Base-by-base conservation (phyloP, 64 coral and sea anemone species). In the Orbicella faveolata region DNA sequence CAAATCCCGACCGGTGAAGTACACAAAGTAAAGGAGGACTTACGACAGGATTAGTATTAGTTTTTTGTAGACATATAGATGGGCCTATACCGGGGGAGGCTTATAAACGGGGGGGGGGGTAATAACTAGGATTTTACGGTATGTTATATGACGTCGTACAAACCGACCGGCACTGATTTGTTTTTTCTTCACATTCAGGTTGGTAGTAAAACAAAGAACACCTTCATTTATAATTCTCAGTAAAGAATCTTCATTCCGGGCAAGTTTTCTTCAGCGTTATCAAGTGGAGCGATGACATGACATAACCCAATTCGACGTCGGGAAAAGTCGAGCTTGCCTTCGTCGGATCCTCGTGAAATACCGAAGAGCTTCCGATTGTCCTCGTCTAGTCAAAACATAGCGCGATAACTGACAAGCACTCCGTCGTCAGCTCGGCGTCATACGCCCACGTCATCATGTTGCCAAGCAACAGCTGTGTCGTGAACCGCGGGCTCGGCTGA, bases 181-280 rank as follows among this genome's bases (percentile, higher is more conserved):
- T 39, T 34, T 13, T 73, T 63, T 92, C 19, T 30, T 67, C 62
- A 8, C 57, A 19, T 39, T 12, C 76, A 92, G 90, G 75, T 92
- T 87, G 26, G 8, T 92, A 62, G 61, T 92, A 34, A 63, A 21
- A 39, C 83, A 87, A 37, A 75, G 90, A 17, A 92, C 83, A 9
- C 90, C 90, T 3, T 76, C 90, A 54, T 92, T 92, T 63, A 70
- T 92, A 36, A 92, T 92, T 34, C 83, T 92, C 16, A 67, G 84
- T 48, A 87, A 92, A 19, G 52, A 68, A 9, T 92, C 90, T 52
- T 67, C 74, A 8, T 92, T 92, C 44, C 84, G 68, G 73, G 78
- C 81, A 52, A 61, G 19, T 19, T 92, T 85, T 36, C 82, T 92
- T n/a, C 81, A 92, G 26, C 90, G 82, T 26, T 92, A 75, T 66